A percentile compares a stretch with the other conserved stretches of the same genome.
phyloP scores from a whole-genome alignment of 1,140 invertebrate genomes.

The Bombus balteatus region DNA sequence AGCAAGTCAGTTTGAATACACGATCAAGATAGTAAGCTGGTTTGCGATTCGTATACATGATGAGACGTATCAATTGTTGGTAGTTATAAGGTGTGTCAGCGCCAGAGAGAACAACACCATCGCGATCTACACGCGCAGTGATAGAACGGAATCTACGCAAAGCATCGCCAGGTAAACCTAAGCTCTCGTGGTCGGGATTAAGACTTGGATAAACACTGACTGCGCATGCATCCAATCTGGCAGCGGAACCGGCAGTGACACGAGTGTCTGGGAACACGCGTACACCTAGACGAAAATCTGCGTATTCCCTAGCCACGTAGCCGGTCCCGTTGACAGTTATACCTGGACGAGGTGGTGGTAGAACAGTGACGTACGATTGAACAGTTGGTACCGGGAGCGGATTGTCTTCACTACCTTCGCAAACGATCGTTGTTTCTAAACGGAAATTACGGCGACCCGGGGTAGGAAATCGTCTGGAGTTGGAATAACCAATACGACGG shows the following conservation, averaged over 20 bases:
- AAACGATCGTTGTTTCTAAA: constrained; percentile 90
- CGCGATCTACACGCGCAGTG: constrained; percentile 90
- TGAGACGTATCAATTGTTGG: constrained; percentile 91
- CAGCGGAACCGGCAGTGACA: constrained; percentile 85
- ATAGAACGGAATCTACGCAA: constrained; percentile 87
- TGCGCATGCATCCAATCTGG: constrained; percentile 93
- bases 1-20: constrained; percentile 96
- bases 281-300: constrained; percentile 92
- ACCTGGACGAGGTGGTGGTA: constrained; percentile 92
- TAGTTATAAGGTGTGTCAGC: constrained; percentile 94
- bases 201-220: constrained; percentile 96
- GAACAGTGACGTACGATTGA: constrained; percentile 93
- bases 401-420: constrained; percentile 79
- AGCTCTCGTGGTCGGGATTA: constrained; percentile 96
- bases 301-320: constrained; percentile 92
- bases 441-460: constrained; percentile 95
- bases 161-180: constrained; percentile 90
- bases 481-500: constrained; percentile 94
- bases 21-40: constrained; percentile 96
- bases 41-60: constrained; percentile 96
- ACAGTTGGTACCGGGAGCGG: constrained; percentile 85
- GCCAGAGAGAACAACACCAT: constrained; percentile 92
- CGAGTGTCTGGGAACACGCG: constrained; percentile 92
- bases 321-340: constrained; percentile 92
- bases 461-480: constrained; percentile 94